Conservation (phyloP, 2,797 vertebrate species). For the Erethizon dorsatum region DNA sequence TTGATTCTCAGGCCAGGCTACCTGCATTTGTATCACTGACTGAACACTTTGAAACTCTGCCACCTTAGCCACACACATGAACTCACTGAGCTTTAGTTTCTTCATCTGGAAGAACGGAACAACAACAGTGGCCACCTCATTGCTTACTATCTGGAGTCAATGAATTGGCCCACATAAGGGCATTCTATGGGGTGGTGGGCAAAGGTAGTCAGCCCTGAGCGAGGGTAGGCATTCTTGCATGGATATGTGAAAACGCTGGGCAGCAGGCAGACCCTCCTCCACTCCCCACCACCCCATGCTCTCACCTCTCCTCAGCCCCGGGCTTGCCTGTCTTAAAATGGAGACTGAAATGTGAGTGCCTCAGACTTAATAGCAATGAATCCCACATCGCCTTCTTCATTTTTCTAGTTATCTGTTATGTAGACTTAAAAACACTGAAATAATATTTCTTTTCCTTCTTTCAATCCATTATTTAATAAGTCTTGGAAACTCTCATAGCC, state of each 20-base stretch:
- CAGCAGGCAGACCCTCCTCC: not conserved
- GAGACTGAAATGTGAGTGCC: not conserved
- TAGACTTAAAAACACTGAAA: not conserved
- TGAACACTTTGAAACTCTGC: not conserved
- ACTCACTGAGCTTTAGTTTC: not conserved
- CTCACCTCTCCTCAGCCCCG: not conserved
- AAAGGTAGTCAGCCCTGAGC: not conserved
- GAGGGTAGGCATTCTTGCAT: not conserved
- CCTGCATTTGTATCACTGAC: not conserved
- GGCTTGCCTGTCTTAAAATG: not conserved
- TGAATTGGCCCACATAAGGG: not conserved
- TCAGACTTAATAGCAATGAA: not conserved
- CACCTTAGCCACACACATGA: not conserved
- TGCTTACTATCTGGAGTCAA: not conserved
- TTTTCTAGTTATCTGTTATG: slow-evolving; percentile 11
- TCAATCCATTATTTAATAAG: not conserved
- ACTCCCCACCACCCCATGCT: not conserved
- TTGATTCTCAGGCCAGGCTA: not conserved
- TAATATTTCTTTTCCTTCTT: slow-evolving; percentile 44
- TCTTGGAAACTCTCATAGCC: not conserved
- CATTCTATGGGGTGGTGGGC: not conserved
- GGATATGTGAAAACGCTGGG: not conserved
- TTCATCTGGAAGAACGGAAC: not conserved
- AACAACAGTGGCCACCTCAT: not conserved
- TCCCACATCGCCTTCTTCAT: not conserved